Evolutionary conservation across 2,113 vertebrate species (phyloP).

Genomic region (Pygoscelis antarcticus): DNA sequence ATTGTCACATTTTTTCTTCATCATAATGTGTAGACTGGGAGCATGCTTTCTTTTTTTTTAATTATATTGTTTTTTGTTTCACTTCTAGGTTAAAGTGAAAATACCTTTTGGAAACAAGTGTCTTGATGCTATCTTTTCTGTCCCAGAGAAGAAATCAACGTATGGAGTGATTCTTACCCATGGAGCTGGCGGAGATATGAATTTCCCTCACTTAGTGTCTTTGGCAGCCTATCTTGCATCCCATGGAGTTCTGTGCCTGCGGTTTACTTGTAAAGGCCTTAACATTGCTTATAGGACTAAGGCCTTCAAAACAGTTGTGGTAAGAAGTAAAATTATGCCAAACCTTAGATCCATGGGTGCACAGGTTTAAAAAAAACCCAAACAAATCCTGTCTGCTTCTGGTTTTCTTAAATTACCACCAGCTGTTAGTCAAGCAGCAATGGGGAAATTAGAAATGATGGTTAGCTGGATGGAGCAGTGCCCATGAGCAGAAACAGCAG

Average conservation of each 20-base stretch:
- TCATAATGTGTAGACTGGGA: background rate
- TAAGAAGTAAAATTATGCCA: constrained; percentile 63
- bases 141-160: constrained; percentile 70
- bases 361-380: background rate
- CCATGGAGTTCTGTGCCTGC: constrained; percentile 81
- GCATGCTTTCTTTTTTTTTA: background rate
- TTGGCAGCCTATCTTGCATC: constrained; percentile 78
- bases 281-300: constrained; percentile 85
- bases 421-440: background rate
- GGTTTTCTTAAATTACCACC: background rate
- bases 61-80: background rate
- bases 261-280: constrained; percentile 94
- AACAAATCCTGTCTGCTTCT: background rate
- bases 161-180: constrained; percentile 87
- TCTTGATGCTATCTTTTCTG: constrained; percentile 82
- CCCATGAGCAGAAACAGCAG: background rate
- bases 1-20: background rate
- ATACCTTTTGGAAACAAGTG: constrained; percentile 85
- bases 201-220: constrained; percentile 84
- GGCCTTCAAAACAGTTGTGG: constrained; percentile 86
- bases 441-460: background rate
- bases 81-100: constrained; percentile 82
- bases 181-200: constrained; percentile 92
- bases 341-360: background rate
- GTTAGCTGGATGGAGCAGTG: background rate